phyloP scores from a whole-genome alignment of 30 jellyfish, hydroid and myxozoan species.

The Aurelia sp. region DNA sequence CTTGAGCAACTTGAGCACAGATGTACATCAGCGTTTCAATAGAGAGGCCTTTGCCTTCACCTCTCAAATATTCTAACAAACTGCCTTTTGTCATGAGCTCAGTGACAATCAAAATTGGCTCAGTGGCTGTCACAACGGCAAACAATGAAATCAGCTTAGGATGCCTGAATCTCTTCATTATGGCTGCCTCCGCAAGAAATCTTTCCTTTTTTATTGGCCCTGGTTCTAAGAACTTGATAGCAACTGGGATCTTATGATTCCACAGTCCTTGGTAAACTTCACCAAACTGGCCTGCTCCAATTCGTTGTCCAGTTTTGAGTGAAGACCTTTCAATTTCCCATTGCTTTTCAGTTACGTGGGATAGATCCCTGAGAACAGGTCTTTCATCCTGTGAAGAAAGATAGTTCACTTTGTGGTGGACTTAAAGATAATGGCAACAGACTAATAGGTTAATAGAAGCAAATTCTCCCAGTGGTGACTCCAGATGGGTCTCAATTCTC shows the following conservation, averaged over 20 bases:
- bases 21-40: constrained; percentile 76
- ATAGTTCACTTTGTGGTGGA: too few species aligned
- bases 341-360: constrained; percentile 93
- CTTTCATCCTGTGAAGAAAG: constrained; percentile 14
- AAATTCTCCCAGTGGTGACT: too few species aligned
- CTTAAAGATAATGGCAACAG: too few species aligned
- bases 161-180: constrained; percentile 89
- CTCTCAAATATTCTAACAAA: constrained; percentile 87
- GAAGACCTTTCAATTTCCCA: constrained; percentile 91
- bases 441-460: too few species aligned
- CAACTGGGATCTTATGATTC: constrained; percentile 92
- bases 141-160: constrained; percentile 81
- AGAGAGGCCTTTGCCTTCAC: constrained; percentile 67
- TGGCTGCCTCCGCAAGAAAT: constrained; percentile 89
- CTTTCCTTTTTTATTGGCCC: constrained; percentile 91
- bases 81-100: constrained; percentile 97
- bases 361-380: constrained; percentile 72
- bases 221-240: constrained; percentile 85
- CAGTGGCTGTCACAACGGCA: constrained; percentile 92
- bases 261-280: constrained; percentile 91
- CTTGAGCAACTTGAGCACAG: constrained; percentile 93
- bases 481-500: too few species aligned
- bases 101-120: constrained; percentile 91
- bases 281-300: constrained; percentile 94
- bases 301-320: constrained; percentile 55